Percentiles rank a stretch among this genome's conserved stretches.
Evolutionary conservation across 2,113 vertebrate genomes (phyloP).

Genomic region (Catagonus wagneri): DNA sequence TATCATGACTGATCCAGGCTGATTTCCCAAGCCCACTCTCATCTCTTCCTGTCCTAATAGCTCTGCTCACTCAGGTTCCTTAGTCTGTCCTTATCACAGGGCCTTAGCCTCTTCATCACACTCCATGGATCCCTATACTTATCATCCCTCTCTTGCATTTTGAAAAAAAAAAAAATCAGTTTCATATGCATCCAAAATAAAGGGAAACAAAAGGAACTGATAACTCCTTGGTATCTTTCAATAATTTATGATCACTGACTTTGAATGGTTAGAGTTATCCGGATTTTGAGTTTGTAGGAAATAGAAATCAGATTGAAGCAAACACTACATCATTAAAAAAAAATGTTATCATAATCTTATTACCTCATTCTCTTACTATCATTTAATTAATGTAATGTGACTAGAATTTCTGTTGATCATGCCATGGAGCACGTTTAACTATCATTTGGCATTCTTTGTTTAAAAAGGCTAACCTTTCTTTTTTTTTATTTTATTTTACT

Average conservation of each 20-base stretch:
- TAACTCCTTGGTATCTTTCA: neutral
- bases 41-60: neutral
- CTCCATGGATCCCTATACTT: neutral
- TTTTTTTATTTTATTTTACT: too few species aligned
- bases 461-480: conserved; percentile 3
- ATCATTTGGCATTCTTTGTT: neutral
- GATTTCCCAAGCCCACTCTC: neutral
- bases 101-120: neutral
- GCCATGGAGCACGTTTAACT: too few species aligned
- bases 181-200: neutral
- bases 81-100: neutral
- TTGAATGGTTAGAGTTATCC: neutral
- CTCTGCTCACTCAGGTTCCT: neutral
- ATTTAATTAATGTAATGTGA: neutral
- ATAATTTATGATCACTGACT: neutral
- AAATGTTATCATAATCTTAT: neutral
- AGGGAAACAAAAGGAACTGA: neutral
- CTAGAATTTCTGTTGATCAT: too few species aligned
- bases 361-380: neutral
- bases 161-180: neutral
- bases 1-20: neutral
- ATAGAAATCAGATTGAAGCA: neutral
- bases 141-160: neutral
- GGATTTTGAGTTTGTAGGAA: neutral
- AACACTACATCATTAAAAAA: neutral